Percentiles rank a stretch among this genome's conserved stretches.
These are phyloP conservation scores for Tyria jacobaeae DNA, from an alignment of 2,888 invertebrate species.

Conservation along the genomic window DNA sequence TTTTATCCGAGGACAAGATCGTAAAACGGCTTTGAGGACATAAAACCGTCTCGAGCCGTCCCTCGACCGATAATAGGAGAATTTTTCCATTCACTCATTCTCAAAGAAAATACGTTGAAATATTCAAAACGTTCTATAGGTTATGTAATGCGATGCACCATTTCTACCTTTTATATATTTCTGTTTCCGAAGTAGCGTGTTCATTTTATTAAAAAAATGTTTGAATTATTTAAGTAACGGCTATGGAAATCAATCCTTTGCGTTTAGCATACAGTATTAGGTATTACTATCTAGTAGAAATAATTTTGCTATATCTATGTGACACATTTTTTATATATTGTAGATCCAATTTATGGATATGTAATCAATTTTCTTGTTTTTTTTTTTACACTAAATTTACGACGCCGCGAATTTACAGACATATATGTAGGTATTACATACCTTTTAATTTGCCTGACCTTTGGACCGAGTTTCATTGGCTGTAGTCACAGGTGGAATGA, in stretches of 20 bases:
- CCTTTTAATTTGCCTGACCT: no score
- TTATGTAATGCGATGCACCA: constrained; percentile 21
- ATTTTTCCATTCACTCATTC: constrained; percentile 51
- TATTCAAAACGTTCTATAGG: constrained; percentile 39
- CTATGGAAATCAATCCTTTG: no score
- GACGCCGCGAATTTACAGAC: no score
- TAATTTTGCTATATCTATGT: background rate
- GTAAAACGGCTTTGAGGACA: constrained; percentile 45
- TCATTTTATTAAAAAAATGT: background rate
- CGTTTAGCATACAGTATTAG: no score
- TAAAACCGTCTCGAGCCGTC: constrained; percentile 40
- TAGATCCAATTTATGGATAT: no score
- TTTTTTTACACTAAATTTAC: no score
- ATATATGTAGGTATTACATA: no score
- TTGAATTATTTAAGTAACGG: no score
- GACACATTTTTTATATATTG: no score
- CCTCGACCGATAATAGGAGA: constrained; percentile 34
- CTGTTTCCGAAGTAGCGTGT: background rate
- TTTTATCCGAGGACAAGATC: constrained; percentile 49
- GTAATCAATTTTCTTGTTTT: no score
- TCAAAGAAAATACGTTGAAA: constrained; percentile 24
- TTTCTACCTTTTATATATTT: background rate
- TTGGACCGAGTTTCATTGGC: no score
- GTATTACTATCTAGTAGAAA: background rate
- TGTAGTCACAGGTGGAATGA: no score